phyloP scores from a whole-genome alignment of 2,113 vertebrate genomes.

The Diglossa brunneiventris region DNA sequence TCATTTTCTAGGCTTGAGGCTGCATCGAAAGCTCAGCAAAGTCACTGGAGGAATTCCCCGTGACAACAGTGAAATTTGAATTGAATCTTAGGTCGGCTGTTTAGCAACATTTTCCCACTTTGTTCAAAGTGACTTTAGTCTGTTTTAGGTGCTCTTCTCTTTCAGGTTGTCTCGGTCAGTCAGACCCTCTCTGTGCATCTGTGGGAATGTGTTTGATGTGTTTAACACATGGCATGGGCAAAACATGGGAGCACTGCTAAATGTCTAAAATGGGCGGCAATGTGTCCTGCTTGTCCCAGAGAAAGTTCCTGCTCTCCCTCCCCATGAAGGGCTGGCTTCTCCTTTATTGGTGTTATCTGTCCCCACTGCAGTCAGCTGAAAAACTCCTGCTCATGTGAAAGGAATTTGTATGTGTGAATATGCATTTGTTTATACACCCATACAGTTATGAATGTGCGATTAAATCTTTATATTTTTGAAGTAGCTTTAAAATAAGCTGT shows the following conservation, averaged over 20 bases:
- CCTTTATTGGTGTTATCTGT: not conserved
- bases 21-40: not conserved
- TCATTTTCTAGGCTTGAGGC: not conserved
- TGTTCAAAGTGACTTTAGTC: not conserved
- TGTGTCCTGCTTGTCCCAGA: not conserved
- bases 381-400: not conserved
- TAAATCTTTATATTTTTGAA: not conserved
- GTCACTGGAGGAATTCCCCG: not conserved
- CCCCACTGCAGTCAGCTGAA: not conserved
- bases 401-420: not conserved
- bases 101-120: not conserved
- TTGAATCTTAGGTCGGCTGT: not conserved
- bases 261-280: not conserved
- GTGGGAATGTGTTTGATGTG: not conserved
- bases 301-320: not conserved
- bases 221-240: not conserved
- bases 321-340: not conserved
- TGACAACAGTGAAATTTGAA: not conserved
- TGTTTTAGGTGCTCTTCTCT: not conserved
- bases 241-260: not conserved
- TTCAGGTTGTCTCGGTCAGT: not conserved
- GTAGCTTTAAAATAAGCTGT: not conserved
- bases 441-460: not conserved
- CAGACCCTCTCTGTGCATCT: not conserved
- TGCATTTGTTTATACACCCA: not conserved